Base-by-base conservation (phyloP, 2,113 vertebrate genomes). In the Leucosticte australis region DNA sequence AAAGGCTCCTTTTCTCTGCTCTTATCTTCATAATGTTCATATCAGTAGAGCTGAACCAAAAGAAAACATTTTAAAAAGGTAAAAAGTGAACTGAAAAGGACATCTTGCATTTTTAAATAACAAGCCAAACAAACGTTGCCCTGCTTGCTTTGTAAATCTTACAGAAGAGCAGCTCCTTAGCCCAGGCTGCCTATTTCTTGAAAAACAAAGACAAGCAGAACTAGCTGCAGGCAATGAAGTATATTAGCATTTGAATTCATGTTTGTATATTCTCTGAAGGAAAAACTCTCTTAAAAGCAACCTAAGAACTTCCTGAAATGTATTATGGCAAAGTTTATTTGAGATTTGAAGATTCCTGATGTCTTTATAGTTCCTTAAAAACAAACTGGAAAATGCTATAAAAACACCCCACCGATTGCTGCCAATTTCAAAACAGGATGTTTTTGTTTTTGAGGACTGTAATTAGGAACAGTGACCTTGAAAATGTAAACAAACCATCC, bases 171-270 rank as follows among this genome's bases (percentile, higher is more conserved):
- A 39, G 31, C 47, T 86, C 83, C 41, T 90, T 65, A 88, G 77
- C 88, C 87, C 49, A 65, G 55, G 83, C 89, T 93, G 75, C 75
- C 44, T 79, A 44, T 68, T 85, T 59, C 75, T 90, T 68, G 89
- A 90, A 94, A 97, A 90, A 92, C 47, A 86, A 90, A 95, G 85
- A 81, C 52, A 94, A 86, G 90, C 68, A 75, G 39, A 68, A 85
- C 52, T 92, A 95, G 86, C 94, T 88, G n/a, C 62, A 81, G 89
- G 90, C 95, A 87, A 53, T 35, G 37, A 85, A 75, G 80, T 19
- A 30, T 63, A 92, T 77, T 79, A 96, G 68, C 95, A 93, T 90
- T 96, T 96, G 55, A 94, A 94, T 95, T 97, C 84, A 65, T 57
- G 74, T 49, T 49, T 30, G 8, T 56, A 11, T 22, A 78, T 59